phyloP scores from a whole-genome alignment of 2,888 invertebrate species.

The Ametastegia equiseti region DNA sequence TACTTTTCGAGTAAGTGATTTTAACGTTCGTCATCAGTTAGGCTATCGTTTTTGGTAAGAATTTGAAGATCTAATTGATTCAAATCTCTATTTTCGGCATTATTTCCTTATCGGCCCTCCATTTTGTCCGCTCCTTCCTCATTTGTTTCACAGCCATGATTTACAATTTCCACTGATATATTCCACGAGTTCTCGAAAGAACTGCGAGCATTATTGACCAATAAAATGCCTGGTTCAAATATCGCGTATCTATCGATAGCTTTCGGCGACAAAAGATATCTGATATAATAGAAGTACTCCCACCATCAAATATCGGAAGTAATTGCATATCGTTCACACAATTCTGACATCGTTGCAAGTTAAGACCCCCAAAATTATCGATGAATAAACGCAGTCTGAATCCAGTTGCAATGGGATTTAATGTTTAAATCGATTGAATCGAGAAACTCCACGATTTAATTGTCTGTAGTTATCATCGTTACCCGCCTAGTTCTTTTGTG shows the following conservation, averaged over 20 bases:
- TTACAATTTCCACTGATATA: no score
- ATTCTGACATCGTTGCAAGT: not conserved
- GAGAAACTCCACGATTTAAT: not conserved
- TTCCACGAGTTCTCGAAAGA: no score
- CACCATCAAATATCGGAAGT: not conserved
- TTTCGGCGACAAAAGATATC: not conserved
- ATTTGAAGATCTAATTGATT: no score
- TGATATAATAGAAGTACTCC: not conserved
- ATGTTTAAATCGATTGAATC: not conserved
- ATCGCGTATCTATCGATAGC: slow-evolving; percentile 1
- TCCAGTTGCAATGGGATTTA: not conserved
- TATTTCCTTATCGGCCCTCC: no score
- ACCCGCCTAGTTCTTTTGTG: not conserved
- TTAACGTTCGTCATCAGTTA: no score
- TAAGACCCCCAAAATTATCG: not conserved
- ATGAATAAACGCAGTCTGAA: not conserved
- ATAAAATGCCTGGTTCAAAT: no score
- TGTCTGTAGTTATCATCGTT: not conserved
- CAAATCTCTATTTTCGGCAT: no score
- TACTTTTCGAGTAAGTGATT: no score
- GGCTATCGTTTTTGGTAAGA: no score
- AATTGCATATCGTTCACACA: not conserved
- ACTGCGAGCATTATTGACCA: no score
- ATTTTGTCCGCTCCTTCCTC: no score
- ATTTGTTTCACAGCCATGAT: no score